Evolutionary conservation across 2,113 vertebrate genomes (phyloP), one percentile per base, ranked within the genome.

Genomic region (Nibea coibor): DNA sequence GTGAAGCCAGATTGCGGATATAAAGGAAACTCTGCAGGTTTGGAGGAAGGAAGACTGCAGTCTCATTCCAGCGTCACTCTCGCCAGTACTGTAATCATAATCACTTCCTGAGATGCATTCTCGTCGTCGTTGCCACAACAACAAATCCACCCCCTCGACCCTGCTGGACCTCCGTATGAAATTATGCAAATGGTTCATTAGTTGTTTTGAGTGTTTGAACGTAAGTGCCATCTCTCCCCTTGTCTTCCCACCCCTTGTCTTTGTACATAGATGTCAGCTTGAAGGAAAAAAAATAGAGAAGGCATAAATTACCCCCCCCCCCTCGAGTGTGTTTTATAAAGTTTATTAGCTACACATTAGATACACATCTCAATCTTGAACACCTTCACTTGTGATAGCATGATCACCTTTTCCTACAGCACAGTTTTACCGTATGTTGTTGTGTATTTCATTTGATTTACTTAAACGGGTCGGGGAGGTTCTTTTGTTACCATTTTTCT

Each of bases 371-470:
- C 70, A 28, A 75, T 53, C 24, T 26, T 26, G 24, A 70, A 71
- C 48, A 63, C 54, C 14, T 54, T 83, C 65, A 80, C 54, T 71
- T 76, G 39, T 78, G 56, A 68, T 57, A 48, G 77, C 61, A 75
- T 87, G 72, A 70, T 83, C 80, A 74, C 63, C 12, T 72, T 57
- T 86, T 82, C 83, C 43, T 71, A 42, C 72, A 11, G 20, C 83
- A 92, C 82, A 82, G 31, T 74, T 88, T 85, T 83, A 80, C 54
- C 78, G 65, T 78, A 71, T 72, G 45, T 76, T 66, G 57, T 61
- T 80, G 48, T 83, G 53, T 87, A 77, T 87, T 88, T 86, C 62
- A 75, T 80, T 85, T 83, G 22, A 66, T 82, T 84, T 87, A 65
- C 87, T 86, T 69, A 78, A 85, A 79, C 31, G 57, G 85, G 28